Evolutionary conservation across 2,888 invertebrate genomes (phyloP), one percentile per base, ranked within the genome.

Genomic region (Escarpia spicata): DNA sequence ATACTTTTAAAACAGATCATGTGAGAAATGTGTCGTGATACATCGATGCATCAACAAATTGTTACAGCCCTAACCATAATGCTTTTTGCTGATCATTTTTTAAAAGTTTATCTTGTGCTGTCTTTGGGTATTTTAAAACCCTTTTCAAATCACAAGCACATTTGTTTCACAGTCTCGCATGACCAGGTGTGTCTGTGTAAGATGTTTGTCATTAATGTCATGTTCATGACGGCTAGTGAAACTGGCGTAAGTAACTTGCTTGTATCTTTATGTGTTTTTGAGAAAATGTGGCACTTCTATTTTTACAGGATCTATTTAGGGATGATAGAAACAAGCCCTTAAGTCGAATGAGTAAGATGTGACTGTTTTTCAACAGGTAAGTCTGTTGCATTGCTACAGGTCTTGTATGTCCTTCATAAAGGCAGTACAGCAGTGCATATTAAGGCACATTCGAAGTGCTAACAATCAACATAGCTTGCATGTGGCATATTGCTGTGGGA

Each of bases 281-380:
- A 75, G 52, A 75, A 75, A 75, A 75, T 75, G n/a, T 75, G 75
- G 26, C 75, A 26, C 19, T 75, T 75, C 15, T 75, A 26, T 75
- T 75, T 75, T n/a, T 75, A 75, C 75, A 75, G 75, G 75, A n/a
- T 75, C n/a, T 75, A 75, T 75, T 75, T 52, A 52, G 52, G 52
- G 52, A 52, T 52, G 52, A 52, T 3, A 52, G 52, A 52, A 52
- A 52, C 10, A 12, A 52, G 52, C 9, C 52, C 9, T 52, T 52
- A 52, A 52, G 12, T 12, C 12, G 3, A 52, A 52, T 52, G 52
- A 52, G 9, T 3, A 3, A 12, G 12, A 52, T 52, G 52, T 52
- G 3, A 52, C 9, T 52, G 52, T 52, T 52, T 3, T 9, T 52
- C 52, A 52, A 52, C 52, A 52, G 52, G 52, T 1, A 12, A 52